These are phyloP conservation scores for Nymphalis urticae DNA, from an alignment of 2,888 invertebrate genomes.

Conservation along the genomic window DNA sequence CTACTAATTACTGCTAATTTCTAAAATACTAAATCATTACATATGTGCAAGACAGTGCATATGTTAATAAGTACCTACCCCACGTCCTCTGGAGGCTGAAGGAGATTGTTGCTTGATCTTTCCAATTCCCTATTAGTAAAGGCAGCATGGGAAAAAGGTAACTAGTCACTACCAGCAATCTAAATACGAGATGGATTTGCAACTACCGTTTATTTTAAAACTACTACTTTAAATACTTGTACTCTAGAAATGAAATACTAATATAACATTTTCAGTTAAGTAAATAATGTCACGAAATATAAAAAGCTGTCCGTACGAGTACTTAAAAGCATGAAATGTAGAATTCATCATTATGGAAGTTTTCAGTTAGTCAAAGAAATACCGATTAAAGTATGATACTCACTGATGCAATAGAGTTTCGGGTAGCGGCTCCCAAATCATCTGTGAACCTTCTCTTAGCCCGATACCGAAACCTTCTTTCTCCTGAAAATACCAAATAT, in stretches of 20 bases:
- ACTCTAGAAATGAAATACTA: neutral
- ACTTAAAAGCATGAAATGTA: neutral
- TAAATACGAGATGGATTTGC: slow-evolving; percentile 14
- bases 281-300: neutral
- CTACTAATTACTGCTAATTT: neutral
- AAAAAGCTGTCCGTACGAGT: neutral
- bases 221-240: neutral
- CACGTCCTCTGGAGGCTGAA: slow-evolving; percentile 67
- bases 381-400: slow-evolving; percentile 43
- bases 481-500: slow-evolving; percentile 75
- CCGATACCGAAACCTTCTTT: slow-evolving; percentile 86
- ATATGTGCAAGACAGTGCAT: neutral
- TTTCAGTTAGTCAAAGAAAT: neutral
- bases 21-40: neutral
- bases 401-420: slow-evolving; percentile 63
- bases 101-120: slow-evolving; percentile 63
- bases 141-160: slow-evolving; percentile 78
- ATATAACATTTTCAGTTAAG: neutral
- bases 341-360: neutral
- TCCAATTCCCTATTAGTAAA: slow-evolving; percentile 65
- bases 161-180: slow-evolving; percentile 63
- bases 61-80: slow-evolving; percentile 64
- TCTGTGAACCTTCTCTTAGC: slow-evolving; percentile 83
- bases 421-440: slow-evolving; percentile 82
- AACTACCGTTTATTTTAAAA: neutral